Percentiles rank a stretch among this genome's conserved stretches.
These are phyloP conservation scores for Lordiphosa mommai DNA, from an alignment of 1,140 invertebrate genomes.

Conservation along the genomic window DNA sequence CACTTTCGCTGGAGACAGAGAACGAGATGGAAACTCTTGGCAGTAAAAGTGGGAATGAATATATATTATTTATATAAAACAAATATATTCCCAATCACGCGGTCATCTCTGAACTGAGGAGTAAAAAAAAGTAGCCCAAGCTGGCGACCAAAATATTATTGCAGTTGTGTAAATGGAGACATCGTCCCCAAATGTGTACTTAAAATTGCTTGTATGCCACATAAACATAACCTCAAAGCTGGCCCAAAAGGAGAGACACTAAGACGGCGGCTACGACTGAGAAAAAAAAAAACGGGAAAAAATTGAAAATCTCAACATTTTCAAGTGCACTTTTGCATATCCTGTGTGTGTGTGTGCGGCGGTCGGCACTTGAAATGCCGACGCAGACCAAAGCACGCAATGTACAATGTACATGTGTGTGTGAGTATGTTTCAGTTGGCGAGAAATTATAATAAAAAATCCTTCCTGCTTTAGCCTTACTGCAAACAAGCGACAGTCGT, in stretches of 20 bases:
- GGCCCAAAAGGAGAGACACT: constrained; percentile 22
- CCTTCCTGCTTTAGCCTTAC: constrained; percentile 39
- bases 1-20: constrained; percentile 50
- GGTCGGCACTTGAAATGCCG: constrained; percentile 49
- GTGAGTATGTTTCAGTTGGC: constrained; percentile 8
- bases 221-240: constrained; percentile 63
- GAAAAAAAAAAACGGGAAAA: constrained; percentile 1
- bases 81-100: no score
- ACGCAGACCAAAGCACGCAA: constrained; percentile 14
- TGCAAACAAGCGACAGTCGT: constrained; percentile 33
- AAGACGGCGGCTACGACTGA: not conserved
- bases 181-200: constrained; percentile 40
- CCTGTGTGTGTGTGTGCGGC: constrained; percentile 34
- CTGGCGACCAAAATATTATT: constrained; percentile 70
- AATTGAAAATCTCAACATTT: constrained; percentile 32
- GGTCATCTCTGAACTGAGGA: not conserved
- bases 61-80: no score
- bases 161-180: constrained; percentile 61
- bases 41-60: constrained; percentile 19
- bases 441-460: constrained; percentile 52
- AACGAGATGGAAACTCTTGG: constrained; percentile 14
- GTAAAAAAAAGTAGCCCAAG: constrained; percentile 25
- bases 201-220: constrained; percentile 50
- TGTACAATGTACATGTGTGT: constrained; percentile 14
- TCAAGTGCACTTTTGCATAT: constrained; percentile 74